Percentiles rank a stretch among this genome's conserved stretches.
phyloP scores from a whole-genome alignment of 92 coral and sea anemone genomes.

The Pocillopora meandrina region DNA sequence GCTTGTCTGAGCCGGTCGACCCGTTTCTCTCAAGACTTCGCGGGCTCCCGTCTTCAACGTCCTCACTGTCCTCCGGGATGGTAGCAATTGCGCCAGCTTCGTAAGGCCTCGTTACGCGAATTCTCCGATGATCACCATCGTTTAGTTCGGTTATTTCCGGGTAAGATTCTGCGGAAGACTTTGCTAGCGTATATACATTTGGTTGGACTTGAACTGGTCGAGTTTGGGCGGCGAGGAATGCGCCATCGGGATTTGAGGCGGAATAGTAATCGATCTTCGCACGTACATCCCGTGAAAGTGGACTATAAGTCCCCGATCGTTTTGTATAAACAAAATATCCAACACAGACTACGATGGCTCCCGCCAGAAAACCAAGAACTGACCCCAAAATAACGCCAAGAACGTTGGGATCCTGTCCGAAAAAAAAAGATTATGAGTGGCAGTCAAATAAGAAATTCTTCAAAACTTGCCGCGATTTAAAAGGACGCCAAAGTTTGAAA shows the following conservation, averaged over 20 bases:
- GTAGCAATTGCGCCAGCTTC: conserved; percentile 58
- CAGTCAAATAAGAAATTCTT: neutral
- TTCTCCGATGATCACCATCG: conserved; percentile 60
- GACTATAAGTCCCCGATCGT: conserved; percentile 57
- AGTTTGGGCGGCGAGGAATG: conserved; percentile 61
- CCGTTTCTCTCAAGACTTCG: conserved; percentile 29
- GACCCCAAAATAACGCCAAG: conserved; percentile 81
- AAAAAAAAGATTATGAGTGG: conserved; percentile 1
- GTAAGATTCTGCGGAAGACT: conserved; percentile 47
- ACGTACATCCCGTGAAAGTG: conserved; percentile 49
- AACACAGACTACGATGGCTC: conserved; percentile 66
- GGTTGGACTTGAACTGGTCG: conserved; percentile 85
- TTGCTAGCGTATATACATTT: conserved; percentile 63
- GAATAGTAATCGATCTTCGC: conserved; percentile 69
- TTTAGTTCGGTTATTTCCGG: conserved; percentile 49
- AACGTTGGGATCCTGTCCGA: conserved; percentile 58
- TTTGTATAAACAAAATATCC: conserved; percentile 52
- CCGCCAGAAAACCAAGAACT: conserved; percentile 77
- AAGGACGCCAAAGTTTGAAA: neutral
- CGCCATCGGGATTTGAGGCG: conserved; percentile 47
- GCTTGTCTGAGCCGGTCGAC: conserved; percentile 28
- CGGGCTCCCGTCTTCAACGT: conserved; percentile 29
- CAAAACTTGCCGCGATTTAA: neutral
- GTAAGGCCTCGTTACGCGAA: conserved; percentile 71
- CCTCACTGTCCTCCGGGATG: conserved; percentile 50